Base-by-base conservation (phyloP, 92 coral and sea anemone species). In the Epizoanthus rinbou region DNA sequence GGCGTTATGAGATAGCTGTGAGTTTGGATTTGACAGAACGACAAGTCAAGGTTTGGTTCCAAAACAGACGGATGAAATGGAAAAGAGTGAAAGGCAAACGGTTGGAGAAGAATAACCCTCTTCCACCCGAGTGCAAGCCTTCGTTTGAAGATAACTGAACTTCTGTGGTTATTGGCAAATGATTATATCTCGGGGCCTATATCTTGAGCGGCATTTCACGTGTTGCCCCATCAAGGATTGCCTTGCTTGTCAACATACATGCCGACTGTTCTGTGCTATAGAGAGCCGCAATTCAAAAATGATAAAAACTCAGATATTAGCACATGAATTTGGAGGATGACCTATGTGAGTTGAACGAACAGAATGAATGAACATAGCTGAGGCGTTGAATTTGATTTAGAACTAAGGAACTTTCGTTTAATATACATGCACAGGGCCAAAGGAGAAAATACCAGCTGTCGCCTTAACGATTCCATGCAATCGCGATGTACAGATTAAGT, bases 21-120 rank as follows among this genome's bases (percentile, higher is more conserved):
- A 93, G 96, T 75, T 86, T 97, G 89, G 99, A 97, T 80, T 85
- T 97, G 70, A 97, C 99, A 1, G 99, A 97, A 80, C 88, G 99
- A 63, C 99, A 97, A 82, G 99, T 97, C 57, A 97, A 97, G 65
- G 99, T 97, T 22, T 97, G 99, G 99, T 97, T 97, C 68, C 99
- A 97, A 88, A 97, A 97, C 69, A 87, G 99, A 15, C 76, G 99
- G 14, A 97, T 97, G 99, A 97, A 97, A 69, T 97, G 99, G 99
- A 97, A 97, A 37, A 82, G 99, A 50, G 99, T 97, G 41, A 97
- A 97, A 71, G 99, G 99, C 14, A 97, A 94, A 69, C 75, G 98
- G 67, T 90, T 94, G 53, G 99, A 94, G 82, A 97, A 97, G 88
- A 95, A 93, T 65, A 84, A 89, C 4, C 84, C 92, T 9, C 65